Conservation (phyloP, 2,888 invertebrate species). For the Caenorhabditis imperialis region DNA sequence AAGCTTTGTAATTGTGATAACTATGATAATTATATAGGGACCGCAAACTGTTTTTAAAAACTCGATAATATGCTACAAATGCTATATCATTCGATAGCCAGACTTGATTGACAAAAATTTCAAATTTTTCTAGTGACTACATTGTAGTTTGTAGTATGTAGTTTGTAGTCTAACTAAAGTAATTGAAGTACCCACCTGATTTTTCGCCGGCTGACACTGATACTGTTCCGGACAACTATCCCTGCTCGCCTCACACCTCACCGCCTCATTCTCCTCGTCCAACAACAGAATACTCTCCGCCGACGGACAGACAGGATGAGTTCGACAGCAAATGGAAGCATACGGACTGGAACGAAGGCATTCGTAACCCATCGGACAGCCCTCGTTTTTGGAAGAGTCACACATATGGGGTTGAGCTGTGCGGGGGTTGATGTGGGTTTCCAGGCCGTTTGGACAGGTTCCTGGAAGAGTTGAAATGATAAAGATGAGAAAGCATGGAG, state of each 20-base stretch:
- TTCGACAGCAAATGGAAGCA: slow-evolving; percentile 67
- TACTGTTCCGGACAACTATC: slow-evolving; percentile 63
- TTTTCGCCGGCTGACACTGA: slow-evolving; percentile 65
- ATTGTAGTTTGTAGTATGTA: too few species aligned
- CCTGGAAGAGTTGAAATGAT: slow-evolving; percentile 19
- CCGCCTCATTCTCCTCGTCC: slow-evolving; percentile 39
- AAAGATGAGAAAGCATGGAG: too few species aligned
- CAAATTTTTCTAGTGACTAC: too few species aligned
- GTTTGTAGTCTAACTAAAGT: too few species aligned
- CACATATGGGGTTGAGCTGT: slow-evolving; percentile 68
- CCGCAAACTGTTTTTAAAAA: too few species aligned
- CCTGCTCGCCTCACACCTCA: slow-evolving; percentile 27
- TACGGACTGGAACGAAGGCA: slow-evolving; percentile 63
- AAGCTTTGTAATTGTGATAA: too few species aligned
- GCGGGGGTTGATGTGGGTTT: slow-evolving; percentile 57
- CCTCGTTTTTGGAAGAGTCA: slow-evolving; percentile 53
- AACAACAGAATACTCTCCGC: slow-evolving; percentile 59
- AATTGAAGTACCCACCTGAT: slow-evolving; percentile 59
- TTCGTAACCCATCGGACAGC: slow-evolving; percentile 68
- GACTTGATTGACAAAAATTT: too few species aligned
- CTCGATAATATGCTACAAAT: too few species aligned
- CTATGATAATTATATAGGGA: too few species aligned
- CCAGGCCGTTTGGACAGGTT: slow-evolving; percentile 57
- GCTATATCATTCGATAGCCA: too few species aligned
- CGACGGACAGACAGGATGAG: slow-evolving; percentile 63